Evolutionary conservation across 2,797 vertebrate genomes (phyloP).

Genomic region (Ctenosaura bakeri): DNA sequence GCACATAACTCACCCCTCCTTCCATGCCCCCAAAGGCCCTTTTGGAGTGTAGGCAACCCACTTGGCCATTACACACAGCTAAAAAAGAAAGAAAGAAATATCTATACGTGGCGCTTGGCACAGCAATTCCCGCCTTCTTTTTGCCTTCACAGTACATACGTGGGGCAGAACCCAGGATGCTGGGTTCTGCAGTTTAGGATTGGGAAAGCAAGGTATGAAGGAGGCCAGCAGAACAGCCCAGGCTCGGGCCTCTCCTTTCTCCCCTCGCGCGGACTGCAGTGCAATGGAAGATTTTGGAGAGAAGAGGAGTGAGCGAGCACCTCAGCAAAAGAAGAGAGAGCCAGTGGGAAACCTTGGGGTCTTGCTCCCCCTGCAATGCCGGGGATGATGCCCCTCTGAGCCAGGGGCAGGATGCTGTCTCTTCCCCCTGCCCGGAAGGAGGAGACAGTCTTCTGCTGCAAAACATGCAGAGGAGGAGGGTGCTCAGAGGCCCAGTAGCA

Average conservation of each 20-base stretch:
- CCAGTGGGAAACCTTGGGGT: too few species aligned
- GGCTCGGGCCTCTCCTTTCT: not conserved
- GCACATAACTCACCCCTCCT: not conserved
- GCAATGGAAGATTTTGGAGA: too few species aligned
- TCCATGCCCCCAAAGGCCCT: not conserved
- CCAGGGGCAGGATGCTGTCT: not conserved
- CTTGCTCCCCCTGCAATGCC: too few species aligned
- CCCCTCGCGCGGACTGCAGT: not conserved
- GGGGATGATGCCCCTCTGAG: too few species aligned
- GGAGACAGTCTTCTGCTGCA: rapidly evolving
- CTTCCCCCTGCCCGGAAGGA: not conserved
- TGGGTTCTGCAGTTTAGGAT: not conserved
- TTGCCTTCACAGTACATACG: not conserved
- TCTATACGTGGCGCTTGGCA: too few species aligned
- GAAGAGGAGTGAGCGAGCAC: too few species aligned
- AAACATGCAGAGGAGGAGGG: too few species aligned
- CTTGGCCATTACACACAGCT: not conserved
- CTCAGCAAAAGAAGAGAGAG: not conserved
- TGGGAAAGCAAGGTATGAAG: not conserved
- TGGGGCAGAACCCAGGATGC: not conserved
- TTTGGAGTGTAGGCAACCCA: too few species aligned
- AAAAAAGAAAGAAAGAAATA: not conserved
- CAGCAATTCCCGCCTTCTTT: not conserved
- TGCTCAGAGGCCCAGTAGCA: too few species aligned
- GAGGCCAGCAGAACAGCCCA: not conserved